phyloP scores from a whole-genome alignment of 2,888 invertebrate genomes.

The Flexamia atlantica region DNA sequence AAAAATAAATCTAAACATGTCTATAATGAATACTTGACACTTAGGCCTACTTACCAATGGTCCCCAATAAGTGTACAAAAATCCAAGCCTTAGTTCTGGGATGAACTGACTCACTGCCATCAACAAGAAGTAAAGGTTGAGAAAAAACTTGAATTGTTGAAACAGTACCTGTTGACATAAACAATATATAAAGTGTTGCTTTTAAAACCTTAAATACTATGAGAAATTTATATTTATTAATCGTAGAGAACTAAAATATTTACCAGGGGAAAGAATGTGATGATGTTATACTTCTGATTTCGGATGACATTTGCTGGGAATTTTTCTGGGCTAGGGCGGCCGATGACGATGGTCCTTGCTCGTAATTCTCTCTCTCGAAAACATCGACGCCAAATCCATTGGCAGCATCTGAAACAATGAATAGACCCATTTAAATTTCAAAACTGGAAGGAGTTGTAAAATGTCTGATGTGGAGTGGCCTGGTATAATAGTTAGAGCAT shows the following conservation, averaged over 20 bases:
- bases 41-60: constrained; percentile 82
- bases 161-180: constrained; percentile 86
- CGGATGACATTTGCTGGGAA: constrained; percentile 97
- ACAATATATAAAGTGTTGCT: constrained; percentile 61
- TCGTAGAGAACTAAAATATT: constrained; percentile 33
- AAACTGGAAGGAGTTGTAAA: too few species aligned
- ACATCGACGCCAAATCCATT: constrained; percentile 83
- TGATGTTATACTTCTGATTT: constrained; percentile 98
- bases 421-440: constrained; percentile 5
- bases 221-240: too few species aligned
- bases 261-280: constrained; percentile 90
- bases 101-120: constrained; percentile 99
- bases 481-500: too few species aligned
- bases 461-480: too few species aligned
- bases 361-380: constrained; percentile 86
- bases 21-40: too few species aligned
- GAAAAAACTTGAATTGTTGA: constrained; percentile 99
- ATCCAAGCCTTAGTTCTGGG: constrained; percentile 96
- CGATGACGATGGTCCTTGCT: constrained; percentile 87
- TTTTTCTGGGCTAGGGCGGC: constrained; percentile 87
- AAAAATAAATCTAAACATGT: too few species aligned
- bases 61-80: constrained; percentile 99
- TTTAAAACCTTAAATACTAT: too few species aligned
- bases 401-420: constrained; percentile 83
- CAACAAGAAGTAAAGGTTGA: constrained; percentile 98